These are phyloP conservation scores for Metopolophium dirhodum DNA, from an alignment of 1,140 invertebrate species.

Conservation along the genomic window DNA sequence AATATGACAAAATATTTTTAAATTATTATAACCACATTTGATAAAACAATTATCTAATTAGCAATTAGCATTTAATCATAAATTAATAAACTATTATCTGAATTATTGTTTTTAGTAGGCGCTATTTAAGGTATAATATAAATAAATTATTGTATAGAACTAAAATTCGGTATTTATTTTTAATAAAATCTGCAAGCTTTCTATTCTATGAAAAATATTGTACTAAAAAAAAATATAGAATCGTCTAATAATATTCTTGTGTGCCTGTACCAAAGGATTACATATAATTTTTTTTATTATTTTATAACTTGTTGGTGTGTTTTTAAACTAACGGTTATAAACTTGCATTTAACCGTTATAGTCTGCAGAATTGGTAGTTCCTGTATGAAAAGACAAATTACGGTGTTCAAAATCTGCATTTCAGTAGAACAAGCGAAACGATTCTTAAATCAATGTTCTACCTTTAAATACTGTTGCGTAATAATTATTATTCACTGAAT, in stretches of 20 bases:
- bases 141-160: not conserved
- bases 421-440: too few species aligned
- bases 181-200: not conserved
- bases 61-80: not conserved
- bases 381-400: not conserved
- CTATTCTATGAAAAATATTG: not conserved
- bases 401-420: not conserved
- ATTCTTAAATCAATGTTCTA: not conserved
- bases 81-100: not conserved
- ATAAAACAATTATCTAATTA: not conserved
- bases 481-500: slow-evolving; percentile 36
- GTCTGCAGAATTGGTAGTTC: not conserved
- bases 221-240: not conserved
- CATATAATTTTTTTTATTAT: not conserved
- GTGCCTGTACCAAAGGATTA: not conserved
- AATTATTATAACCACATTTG: not conserved
- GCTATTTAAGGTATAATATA: not conserved
- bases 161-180: not conserved
- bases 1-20: not conserved
- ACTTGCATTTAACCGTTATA: not conserved
- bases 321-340: not conserved
- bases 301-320: not conserved
- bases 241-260: not conserved
- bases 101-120: not conserved
- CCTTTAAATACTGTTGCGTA: not conserved